Evolutionary conservation across 2,113 vertebrate species (phyloP).

Genomic region (Rostratula benghalensis): DNA sequence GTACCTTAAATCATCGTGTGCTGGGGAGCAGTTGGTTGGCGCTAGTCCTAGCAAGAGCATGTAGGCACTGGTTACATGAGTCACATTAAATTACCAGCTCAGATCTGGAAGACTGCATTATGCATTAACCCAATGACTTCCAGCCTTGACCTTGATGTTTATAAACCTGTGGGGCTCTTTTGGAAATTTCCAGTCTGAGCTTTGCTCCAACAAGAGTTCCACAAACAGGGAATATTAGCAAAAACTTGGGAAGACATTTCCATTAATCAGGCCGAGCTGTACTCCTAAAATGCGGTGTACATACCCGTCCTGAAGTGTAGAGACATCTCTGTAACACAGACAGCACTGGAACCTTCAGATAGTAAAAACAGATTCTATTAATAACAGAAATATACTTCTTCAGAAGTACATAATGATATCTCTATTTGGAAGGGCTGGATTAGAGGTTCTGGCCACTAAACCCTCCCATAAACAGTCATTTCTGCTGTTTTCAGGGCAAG

Average conservation of each 20-base stretch:
- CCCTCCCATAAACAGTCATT: neutral
- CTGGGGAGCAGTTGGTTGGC: neutral
- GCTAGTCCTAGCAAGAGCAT: neutral
- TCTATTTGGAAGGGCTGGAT: neutral
- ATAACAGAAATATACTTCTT: neutral
- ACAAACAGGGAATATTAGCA: neutral
- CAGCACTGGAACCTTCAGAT: neutral
- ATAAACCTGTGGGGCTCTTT: neutral
- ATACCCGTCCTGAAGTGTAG: constrained; percentile 47
- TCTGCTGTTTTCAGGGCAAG: neutral
- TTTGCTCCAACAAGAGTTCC: neutral
- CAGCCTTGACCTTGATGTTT: neutral
- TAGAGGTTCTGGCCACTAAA: neutral
- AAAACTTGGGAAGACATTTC: neutral
- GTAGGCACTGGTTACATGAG: neutral
- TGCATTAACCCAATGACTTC: neutral
- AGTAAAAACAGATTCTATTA: neutral
- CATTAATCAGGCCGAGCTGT: neutral
- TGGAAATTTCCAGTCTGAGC: neutral
- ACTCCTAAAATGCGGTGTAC: neutral
- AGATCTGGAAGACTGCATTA: neutral
- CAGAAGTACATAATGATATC: neutral
- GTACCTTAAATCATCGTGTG: neutral
- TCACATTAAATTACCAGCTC: neutral
- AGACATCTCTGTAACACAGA: constrained; percentile 35